Conservation (phyloP, 2,888 invertebrate genomes). For the Cordilura impudica region DNA sequence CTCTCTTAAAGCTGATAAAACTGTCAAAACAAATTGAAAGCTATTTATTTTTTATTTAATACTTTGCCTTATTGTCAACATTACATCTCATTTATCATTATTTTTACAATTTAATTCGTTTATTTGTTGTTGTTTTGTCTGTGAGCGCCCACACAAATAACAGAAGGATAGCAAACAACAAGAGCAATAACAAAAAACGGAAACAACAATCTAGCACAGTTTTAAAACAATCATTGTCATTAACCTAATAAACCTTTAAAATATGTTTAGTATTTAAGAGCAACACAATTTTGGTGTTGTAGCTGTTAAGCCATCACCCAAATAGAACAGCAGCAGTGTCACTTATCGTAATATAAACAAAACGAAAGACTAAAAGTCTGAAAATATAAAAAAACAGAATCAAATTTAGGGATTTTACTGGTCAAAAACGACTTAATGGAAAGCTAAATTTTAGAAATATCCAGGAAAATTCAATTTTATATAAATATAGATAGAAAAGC, state of each 20-base stretch:
- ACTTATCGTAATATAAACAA: conserved; percentile 9
- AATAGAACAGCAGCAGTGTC: background rate
- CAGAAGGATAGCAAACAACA: background rate
- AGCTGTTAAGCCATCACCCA: background rate
- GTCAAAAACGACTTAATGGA: background rate
- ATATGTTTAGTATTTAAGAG: conserved; percentile 28
- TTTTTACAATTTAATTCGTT: background rate
- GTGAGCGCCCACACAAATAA: background rate
- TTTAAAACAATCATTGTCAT: conserved; percentile 27
- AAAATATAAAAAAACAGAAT: background rate
- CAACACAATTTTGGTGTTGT: conserved; percentile 12
- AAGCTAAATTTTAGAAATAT: no score
- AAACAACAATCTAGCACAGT: background rate
- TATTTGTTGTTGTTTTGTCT: background rate
- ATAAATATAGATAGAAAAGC: no score
- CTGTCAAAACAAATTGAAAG: conserved; percentile 16
- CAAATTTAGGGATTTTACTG: background rate
- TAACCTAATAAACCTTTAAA: conserved; percentile 46
- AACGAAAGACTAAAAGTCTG: conserved; percentile 23
- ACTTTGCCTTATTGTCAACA: conserved; percentile 4
- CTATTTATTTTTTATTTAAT: background rate
- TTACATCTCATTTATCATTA: conserved; percentile 14
- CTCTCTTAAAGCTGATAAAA: background rate
- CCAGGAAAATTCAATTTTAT: no score
- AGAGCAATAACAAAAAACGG: background rate